Evolutionary conservation across 2,797 vertebrate species (phyloP).

Genomic region (Capromys pilorides): DNA sequence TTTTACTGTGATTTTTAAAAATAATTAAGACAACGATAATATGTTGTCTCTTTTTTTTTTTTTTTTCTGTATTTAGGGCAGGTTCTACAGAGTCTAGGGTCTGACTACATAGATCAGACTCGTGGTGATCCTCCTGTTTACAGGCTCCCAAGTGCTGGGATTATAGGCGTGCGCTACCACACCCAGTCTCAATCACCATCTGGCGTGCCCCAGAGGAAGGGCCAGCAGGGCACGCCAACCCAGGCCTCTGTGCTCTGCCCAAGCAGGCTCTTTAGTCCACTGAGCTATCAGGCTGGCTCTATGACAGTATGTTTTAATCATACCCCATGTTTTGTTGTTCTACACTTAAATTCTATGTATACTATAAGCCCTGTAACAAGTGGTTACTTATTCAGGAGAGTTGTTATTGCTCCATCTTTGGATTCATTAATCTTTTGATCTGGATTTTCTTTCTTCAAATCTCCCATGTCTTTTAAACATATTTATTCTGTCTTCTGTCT

Average conservation of each 20-base stretch:
- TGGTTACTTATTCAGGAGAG: not conserved
- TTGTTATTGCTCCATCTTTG: not conserved
- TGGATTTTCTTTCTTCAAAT: not conserved
- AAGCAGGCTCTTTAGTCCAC: too few relatives aligned
- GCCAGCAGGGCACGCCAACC: too few relatives aligned
- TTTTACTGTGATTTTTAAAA: not conserved
- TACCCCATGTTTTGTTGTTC: not conserved
- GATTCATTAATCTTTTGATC: not conserved
- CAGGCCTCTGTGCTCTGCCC: too few relatives aligned
- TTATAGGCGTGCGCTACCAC: too few relatives aligned
- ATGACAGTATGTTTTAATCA: not conserved
- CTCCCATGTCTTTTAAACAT: not conserved
- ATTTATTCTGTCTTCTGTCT: not conserved
- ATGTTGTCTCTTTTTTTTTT: not conserved
- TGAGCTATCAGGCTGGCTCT: too few relatives aligned
- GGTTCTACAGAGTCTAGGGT: too few relatives aligned
- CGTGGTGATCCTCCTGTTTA: too few relatives aligned
- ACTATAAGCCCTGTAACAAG: conserved; percentile 4
- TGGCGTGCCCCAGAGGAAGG: too few relatives aligned
- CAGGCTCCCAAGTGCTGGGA: too few relatives aligned
- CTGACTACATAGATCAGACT: too few relatives aligned
- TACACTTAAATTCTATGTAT: not conserved
- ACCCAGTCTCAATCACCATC: too few relatives aligned
- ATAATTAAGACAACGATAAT: not conserved
- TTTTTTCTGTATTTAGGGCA: too few relatives aligned